These are phyloP conservation scores for Lepidothrix coronata DNA, from an alignment of 2,113 vertebrate species.

Conservation along the genomic window DNA sequence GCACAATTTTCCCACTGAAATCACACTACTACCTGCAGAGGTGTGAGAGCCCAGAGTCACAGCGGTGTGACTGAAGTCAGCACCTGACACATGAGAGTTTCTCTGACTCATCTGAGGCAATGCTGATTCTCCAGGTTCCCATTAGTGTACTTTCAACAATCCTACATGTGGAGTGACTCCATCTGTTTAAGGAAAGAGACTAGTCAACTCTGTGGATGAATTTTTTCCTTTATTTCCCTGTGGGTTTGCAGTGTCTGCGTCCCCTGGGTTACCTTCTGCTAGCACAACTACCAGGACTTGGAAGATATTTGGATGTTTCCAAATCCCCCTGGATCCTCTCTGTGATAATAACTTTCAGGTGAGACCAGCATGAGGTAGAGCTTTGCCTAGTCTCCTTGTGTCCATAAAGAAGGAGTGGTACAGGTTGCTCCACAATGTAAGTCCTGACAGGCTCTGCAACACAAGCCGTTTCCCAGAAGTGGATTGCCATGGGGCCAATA, in stretches of 20 bases:
- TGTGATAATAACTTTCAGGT: background rate
- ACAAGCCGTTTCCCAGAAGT: background rate
- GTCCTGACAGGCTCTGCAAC: background rate
- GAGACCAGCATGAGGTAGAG: background rate
- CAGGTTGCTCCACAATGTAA: background rate
- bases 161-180: background rate
- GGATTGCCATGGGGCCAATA: background rate
- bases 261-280: background rate
- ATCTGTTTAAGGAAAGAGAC: background rate
- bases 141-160: background rate
- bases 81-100: constrained; percentile 12
- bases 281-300: background rate
- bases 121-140: background rate
- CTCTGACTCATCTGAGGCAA: constrained; percentile 30
- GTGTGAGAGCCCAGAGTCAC: background rate
- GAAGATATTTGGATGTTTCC: background rate
- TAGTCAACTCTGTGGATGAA: background rate
- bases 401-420: background rate
- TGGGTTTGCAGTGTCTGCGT: background rate
- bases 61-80: background rate
- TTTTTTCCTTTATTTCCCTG: background rate
- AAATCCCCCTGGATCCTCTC: background rate
- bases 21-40: background rate
- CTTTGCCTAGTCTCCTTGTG: background rate
- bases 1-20: background rate